phyloP scores from a whole-genome alignment of 2,888 invertebrate genomes.

The Hirtodrosophila confusa region DNA sequence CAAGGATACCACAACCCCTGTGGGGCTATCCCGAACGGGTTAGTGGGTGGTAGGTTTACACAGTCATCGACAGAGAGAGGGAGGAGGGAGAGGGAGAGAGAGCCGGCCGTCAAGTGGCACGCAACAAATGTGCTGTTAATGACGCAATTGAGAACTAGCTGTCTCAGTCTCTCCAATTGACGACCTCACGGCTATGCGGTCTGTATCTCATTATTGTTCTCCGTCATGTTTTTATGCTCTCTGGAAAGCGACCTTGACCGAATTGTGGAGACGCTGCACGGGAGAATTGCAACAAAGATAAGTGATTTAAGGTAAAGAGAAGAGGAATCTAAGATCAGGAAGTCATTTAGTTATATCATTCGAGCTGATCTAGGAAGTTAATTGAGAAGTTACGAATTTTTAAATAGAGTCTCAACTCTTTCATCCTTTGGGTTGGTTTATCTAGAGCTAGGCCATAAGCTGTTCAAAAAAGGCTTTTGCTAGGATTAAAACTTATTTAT shows the following conservation, averaged over 20 bases:
- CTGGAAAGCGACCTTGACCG: neutral
- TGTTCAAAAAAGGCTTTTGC: too few relatives aligned
- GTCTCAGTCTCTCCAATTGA: conserved; percentile 21
- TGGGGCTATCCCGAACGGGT: neutral
- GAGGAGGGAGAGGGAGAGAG: too few relatives aligned
- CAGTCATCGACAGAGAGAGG: neutral
- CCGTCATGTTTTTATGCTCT: conserved; percentile 5
- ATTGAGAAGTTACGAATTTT: too few relatives aligned
- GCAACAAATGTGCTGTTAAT: conserved; percentile 66
- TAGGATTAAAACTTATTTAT: too few relatives aligned
- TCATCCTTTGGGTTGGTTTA: too few relatives aligned
- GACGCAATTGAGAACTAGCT: conserved; percentile 54
- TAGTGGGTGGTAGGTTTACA: conserved; percentile 1
- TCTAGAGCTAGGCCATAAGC: too few relatives aligned
- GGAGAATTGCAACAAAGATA: neutral
- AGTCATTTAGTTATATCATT: too few relatives aligned
- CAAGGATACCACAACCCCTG: neutral
- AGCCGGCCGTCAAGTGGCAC: conserved; percentile 53
- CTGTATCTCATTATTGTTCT: conserved; percentile 14
- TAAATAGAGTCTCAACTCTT: too few relatives aligned
- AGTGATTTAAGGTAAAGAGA: too few relatives aligned
- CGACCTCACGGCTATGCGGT: conserved; percentile 18
- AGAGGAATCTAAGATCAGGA: too few relatives aligned
- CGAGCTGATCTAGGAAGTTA: too few relatives aligned
- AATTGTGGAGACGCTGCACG: conserved; percentile 11